Evolutionary conservation across 1,140 invertebrate genomes (phyloP), one percentile per base, ranked within the genome.

Genomic region (Caerostris extrusa): DNA sequence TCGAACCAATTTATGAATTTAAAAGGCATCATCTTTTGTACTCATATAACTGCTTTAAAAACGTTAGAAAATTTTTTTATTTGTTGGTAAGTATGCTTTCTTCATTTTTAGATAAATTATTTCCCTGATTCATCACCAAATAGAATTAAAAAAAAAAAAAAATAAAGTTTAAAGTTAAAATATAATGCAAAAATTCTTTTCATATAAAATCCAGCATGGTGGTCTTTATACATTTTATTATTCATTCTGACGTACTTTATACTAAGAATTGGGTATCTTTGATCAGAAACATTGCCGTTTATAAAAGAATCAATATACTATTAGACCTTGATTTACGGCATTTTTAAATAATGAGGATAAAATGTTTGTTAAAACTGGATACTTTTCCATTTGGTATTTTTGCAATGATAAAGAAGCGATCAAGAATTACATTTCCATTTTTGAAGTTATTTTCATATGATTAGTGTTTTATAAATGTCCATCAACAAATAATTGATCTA

Each of bases 21-120:
- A 57, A 34, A 56, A 69, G 67, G 57, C 17, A n/a, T 55, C 19
- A 69, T n/a, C 61, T 90, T n/a, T 8, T 90, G 88, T 34, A 90
- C 88, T 17, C 88, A 90, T 34, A 90, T 90, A n/a, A 90, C 67
- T 34, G 67, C 88, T 56, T 50, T 90, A 56, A 90, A 77, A 90
- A 3, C 55, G 7, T 77, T 57, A 5, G n/a, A 71, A 71, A 90
- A 90, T 50, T 90, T 71, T n/a, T 77, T 57, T 90, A 77, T 77
- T 90, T 90, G 88, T 90, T n/a, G 88, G 88, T 77, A 57, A 71
- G 88, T 71, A 7, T 56, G 6, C 12, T 50, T 55, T 69, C 17
- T n/a, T 12, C 7, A 34, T 5, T 10, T 19, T 7, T 5, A 5
- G 3, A 50, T 53, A 55, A 64, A 7, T 34, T 64, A 7, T 57